Conservation (phyloP, 1,140 invertebrate species). For the Orius insidiosus region DNA sequence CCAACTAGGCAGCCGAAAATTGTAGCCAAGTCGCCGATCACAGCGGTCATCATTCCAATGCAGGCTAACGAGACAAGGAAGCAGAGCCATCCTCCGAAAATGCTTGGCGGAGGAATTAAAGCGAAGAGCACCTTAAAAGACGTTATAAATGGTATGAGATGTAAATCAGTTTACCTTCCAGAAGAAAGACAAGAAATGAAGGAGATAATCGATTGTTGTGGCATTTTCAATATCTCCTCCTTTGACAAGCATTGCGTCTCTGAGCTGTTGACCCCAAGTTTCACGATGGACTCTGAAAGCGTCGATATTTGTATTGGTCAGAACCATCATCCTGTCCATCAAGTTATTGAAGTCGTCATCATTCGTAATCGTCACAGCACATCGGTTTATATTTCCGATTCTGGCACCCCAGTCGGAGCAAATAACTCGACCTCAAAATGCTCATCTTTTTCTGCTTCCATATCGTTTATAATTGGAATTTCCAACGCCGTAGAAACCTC, state of each 20-base stretch:
- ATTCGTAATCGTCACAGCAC: constrained; percentile 47
- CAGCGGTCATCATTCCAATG: constrained; percentile 41
- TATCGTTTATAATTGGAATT: constrained; percentile 42
- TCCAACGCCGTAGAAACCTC: constrained; percentile 30
- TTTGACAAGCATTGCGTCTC: constrained; percentile 43
- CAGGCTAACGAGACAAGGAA: constrained; percentile 36
- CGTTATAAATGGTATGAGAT: too few species aligned
- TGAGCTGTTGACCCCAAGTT: constrained; percentile 38
- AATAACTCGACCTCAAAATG: constrained; percentile 42
- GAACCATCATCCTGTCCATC: constrained; percentile 33
- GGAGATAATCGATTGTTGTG: constrained; percentile 62
- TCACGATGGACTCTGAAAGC: constrained; percentile 33
- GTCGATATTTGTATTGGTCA: constrained; percentile 41
- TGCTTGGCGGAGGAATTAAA: constrained; percentile 35
- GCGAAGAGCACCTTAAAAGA: constrained; percentile 36
- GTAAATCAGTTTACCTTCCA: constrained; percentile 67
- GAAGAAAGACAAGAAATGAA: constrained; percentile 91
- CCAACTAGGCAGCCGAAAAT: constrained; percentile 46
- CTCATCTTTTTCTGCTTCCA: constrained; percentile 45
- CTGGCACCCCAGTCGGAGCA: constrained; percentile 35
- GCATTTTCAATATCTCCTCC: constrained; percentile 43
- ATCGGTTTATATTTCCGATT: constrained; percentile 35
- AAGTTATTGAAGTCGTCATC: constrained; percentile 47
- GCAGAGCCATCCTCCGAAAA: constrained; percentile 41
- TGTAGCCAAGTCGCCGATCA: constrained; percentile 42